Conservation (phyloP, 35 echinoderm and acorn worm species). For the Lytechinus variegatus region DNA sequence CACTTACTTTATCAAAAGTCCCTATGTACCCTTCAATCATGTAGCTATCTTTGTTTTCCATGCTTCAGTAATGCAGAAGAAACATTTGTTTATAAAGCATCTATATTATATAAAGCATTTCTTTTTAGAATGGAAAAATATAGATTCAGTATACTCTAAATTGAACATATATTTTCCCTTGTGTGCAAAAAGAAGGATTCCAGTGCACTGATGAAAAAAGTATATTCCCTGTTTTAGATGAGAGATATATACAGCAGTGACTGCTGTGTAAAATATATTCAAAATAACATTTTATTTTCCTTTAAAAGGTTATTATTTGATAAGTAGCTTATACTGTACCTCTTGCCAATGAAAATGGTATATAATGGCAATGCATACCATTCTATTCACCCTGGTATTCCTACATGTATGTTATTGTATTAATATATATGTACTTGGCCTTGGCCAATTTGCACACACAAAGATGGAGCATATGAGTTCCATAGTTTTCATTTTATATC, state of each 20-base stretch:
- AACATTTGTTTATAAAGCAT: not conserved
- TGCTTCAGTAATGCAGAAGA: no score
- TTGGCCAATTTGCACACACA: not conserved
- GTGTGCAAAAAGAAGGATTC: not conserved
- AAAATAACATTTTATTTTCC: not conserved
- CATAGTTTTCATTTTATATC: no score
- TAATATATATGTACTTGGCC: not conserved
- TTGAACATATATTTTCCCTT: not conserved
- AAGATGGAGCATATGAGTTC: no score
- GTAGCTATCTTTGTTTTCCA: no score
- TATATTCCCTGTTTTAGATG: not conserved
- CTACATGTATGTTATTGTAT: not conserved
- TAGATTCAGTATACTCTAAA: not conserved
- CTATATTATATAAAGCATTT: not conserved
- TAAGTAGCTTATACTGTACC: not conserved
- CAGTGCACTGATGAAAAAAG: not conserved
- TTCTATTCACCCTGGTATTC: not conserved
- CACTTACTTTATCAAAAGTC: no score
- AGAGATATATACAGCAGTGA: not conserved
- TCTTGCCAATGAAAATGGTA: not conserved
- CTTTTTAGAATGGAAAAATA: not conserved
- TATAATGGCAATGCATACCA: no score
- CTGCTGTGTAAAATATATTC: not conserved
- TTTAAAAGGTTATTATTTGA: not conserved
- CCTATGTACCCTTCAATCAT: no score